Percentiles rank a stretch among this genome's conserved stretches.
phyloP scores from a whole-genome alignment of 2,797 vertebrate species.

The Labeo calbasu region DNA sequence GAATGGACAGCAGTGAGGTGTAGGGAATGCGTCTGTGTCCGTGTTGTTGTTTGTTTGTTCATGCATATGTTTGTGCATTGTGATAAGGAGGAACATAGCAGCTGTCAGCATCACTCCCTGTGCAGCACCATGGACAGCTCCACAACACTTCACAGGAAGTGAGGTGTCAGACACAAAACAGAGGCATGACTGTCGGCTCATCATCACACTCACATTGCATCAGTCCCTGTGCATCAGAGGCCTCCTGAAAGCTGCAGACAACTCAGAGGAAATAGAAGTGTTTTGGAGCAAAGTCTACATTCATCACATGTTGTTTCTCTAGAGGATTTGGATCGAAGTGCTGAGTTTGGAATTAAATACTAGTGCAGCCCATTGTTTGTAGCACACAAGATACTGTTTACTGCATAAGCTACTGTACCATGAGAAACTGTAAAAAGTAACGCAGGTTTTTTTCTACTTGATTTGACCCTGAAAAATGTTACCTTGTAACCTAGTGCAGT shows the following conservation, averaged over 20 bases:
- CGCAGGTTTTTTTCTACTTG: not conserved
- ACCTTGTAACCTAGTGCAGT: not conserved
- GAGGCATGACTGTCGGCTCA: conserved; percentile 27
- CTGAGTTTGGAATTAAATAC: not conserved
- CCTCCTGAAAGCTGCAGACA: not conserved
- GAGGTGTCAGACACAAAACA: conserved; percentile 41
- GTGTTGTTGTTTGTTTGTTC: conserved; percentile 42
- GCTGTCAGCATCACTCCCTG: conserved; percentile 39
- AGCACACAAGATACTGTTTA: not conserved
- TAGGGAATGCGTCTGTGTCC: conserved; percentile 11
- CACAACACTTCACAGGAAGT: conserved; percentile 35
- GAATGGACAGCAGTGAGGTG: conserved; percentile 30
- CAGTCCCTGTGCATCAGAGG: conserved; percentile 17
- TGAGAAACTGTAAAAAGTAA: not conserved
- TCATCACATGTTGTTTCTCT: not conserved
- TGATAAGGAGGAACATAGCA: conserved; percentile 32
- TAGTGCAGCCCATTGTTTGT: not conserved
- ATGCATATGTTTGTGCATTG: conserved; percentile 37
- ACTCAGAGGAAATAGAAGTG: not conserved
- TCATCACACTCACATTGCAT: conserved; percentile 22
- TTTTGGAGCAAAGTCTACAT: conserved; percentile 13
- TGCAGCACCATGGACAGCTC: conserved; percentile 29
- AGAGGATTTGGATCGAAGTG: conserved; percentile 3
- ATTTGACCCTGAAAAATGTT: not conserved
- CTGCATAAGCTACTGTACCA: not conserved